Base-by-base conservation (phyloP, 2,797 vertebrate species). In the Brotula barbata region DNA sequence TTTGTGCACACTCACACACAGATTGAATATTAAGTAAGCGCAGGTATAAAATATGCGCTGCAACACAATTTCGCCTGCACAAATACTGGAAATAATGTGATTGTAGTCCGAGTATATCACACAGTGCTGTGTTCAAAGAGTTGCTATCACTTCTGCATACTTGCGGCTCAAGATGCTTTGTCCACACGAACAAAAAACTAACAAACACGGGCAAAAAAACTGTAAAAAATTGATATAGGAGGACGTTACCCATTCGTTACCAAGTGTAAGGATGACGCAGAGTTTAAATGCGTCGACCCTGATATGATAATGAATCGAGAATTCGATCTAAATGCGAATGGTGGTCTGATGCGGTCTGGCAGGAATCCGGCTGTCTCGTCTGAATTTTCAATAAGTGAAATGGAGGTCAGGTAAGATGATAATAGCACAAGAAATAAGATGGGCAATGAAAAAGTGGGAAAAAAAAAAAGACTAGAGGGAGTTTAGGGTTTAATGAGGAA, bases 251-350 rank as follows among this genome's bases (percentile, higher is more conserved):
- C n/a, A n/a, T n/a, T n/a, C n/a, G n/a, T n/a, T n/a, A n/a, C n/a
- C n/a, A n/a, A n/a, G n/a, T n/a, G n/a, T n/a, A n/a, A n/a, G n/a
- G 40, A 61, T 37, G 40, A 75, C 66, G 68, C 7, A 42, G 13
- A 60, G 58, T 63, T 69, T 33, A 46, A 58, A 57, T 68, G 44
- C 45, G n/a, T 45, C 43, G 47, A 55, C 58, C 70, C 41, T 23
- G 50, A 58, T 19, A 25, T 34, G 58, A 51, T 61, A 56, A 64
- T 53, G 40, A 47, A 21, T 6, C 56, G 43, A 23, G 36, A 28
- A 43, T 66, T 46, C 3, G 56, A 57, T 66, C 19, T n/a, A 22
- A 62, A 52, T 54, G 5, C 23, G 14, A 54, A 20, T 5, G 6
- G 40, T 12, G 10, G 16, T 19, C 11, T 10, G 5, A 4, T 12